A percentile compares a stretch with the other conserved stretches of the same genome.
phyloP scores from a whole-genome alignment of 2,113 vertebrate genomes.

The Heterotilapia buettikoferi region DNA sequence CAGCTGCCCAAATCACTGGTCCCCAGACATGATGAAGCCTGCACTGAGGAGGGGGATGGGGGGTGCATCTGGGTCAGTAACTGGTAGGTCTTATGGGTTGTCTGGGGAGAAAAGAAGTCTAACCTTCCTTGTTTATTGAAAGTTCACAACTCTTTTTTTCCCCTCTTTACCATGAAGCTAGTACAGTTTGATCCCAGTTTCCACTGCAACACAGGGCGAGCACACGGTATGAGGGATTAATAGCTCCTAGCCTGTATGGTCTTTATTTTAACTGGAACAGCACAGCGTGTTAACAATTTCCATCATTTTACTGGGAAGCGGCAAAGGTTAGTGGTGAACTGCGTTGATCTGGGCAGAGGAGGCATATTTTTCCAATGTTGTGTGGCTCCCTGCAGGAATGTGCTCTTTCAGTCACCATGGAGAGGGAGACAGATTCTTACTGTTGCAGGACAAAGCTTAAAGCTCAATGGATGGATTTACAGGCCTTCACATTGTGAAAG shows the following conservation, averaged over 20 bases:
- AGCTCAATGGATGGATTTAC: conserved; percentile 65
- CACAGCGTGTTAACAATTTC: conserved; percentile 36
- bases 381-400: conserved; percentile 63
- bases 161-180: background rate
- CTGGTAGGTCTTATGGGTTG: conserved; percentile 23
- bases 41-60: background rate
- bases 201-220: background rate
- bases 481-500: conserved; percentile 60
- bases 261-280: background rate
- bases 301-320: conserved; percentile 27
- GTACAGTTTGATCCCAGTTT: background rate
- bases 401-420: conserved; percentile 66
- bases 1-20: conserved; percentile 68
- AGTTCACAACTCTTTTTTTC: background rate
- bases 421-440: conserved; percentile 62
- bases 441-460: conserved; percentile 64
- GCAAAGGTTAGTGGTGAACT: conserved; percentile 33
- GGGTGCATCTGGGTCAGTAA: conserved; percentile 65
- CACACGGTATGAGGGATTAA: background rate
- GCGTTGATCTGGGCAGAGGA: conserved; percentile 13
- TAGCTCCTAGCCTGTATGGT: background rate
- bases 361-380: conserved; percentile 36
- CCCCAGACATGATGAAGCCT: conserved; percentile 50
- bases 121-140: background rate
- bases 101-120: background rate